Evolutionary conservation across 1,140 invertebrate species (phyloP), one percentile per base, ranked within the genome.

Genomic region (Teleogryllus occipitalis): DNA sequence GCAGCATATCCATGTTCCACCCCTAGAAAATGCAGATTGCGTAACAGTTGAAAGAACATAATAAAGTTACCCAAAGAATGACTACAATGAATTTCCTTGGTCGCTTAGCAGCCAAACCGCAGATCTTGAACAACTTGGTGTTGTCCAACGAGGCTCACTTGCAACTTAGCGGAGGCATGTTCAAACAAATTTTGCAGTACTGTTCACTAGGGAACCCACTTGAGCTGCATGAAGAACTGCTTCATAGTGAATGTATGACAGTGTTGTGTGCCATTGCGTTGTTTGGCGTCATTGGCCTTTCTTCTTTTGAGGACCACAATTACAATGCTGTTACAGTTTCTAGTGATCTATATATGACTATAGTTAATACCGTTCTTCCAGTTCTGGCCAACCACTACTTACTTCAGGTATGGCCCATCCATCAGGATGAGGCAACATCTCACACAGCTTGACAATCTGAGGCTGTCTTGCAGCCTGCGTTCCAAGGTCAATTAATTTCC

Each of bases 111-210:
- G 75, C n/a, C 21, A 22, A 21, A 76, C 39, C 7, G 75, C 75
- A 76, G 75, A 5, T 21, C 7, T 3, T 76, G 75, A 76, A 46
- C 75, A 76, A 76, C 75, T 76, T 15, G 75, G 12, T 39, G 27
- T 39, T 39, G 27, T 39, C 27, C 5, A 5, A 39, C 5, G 27
- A 39, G 27, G 27, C 27, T 15, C 75, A 76, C 5, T 46, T 76
- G 3, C 75, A 21, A 76, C 7, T 76, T 76, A 76, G 15, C 75
- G 14, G 65, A n/a, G 65, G 65, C 6, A n/a, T 72, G 65, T 15
- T 15, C 65, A 72, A 72, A n/a, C n/a, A 72, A 72, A 72, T 72
- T 72, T 72, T n/a, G 27, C 65, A n/a, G 65, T 72, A 72, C 65
- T 72, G 6, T 72, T 1, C 65, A 72, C 65, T n/a, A 72, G 65